phyloP scores from a whole-genome alignment of 2,797 vertebrate species.

The Lutjanus campechanus region DNA sequence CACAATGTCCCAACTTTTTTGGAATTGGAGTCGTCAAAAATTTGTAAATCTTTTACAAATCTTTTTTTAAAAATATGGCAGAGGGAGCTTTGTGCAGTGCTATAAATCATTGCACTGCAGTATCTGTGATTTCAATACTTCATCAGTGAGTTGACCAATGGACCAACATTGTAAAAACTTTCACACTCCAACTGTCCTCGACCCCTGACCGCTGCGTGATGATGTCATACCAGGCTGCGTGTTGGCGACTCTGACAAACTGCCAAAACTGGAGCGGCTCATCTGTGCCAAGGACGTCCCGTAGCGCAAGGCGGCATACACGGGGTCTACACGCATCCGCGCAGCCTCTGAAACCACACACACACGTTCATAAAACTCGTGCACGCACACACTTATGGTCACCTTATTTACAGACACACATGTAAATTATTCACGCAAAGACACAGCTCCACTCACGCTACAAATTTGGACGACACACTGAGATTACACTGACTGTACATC shows the following conservation, averaged over 20 bases:
- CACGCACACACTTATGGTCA: slow-evolving; percentile 19
- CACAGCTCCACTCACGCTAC: slow-evolving; percentile 35
- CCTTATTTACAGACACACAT: slow-evolving; percentile 27
- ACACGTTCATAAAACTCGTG: slow-evolving; percentile 30
- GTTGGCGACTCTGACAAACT: slow-evolving; percentile 93
- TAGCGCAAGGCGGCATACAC: slow-evolving; percentile 93
- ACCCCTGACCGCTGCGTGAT: slow-evolving; percentile 19
- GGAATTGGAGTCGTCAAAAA: not conserved
- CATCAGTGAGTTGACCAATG: not conserved
- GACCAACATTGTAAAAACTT: not conserved
- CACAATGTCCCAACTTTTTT: too few relatives aligned
- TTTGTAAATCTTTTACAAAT: not conserved
- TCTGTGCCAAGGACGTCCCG: slow-evolving; percentile 92
- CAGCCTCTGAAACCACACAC: slow-evolving; percentile 79
- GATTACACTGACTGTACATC: slow-evolving; percentile 45
- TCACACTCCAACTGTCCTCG: slow-evolving; percentile 25
- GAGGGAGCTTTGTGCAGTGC: not conserved
- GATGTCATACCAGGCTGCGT: slow-evolving; percentile 87
- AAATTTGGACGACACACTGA: slow-evolving; percentile 38
- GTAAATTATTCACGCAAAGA: slow-evolving; percentile 38
- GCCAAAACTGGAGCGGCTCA: slow-evolving; percentile 92
- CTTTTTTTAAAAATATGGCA: not conserved
- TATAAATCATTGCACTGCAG: not conserved
- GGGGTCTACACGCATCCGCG: slow-evolving; percentile 87
- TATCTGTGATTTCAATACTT: not conserved